phyloP scores from a whole-genome alignment of 2,888 invertebrate genomes.

The Ormyrus thymus region DNA sequence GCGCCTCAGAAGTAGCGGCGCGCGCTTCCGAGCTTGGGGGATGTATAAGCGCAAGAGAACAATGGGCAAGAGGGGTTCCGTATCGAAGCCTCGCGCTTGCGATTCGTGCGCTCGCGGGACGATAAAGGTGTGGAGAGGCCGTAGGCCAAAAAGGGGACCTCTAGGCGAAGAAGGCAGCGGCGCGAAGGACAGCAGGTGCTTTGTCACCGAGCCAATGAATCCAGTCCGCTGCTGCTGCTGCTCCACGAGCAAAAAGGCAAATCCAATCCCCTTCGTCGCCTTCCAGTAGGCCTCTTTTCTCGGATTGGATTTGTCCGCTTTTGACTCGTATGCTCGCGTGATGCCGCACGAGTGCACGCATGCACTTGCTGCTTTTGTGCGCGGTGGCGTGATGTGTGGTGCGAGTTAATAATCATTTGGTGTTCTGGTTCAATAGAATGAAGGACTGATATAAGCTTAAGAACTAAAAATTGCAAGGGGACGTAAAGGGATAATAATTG shows the following conservation, averaged over 20 bases:
- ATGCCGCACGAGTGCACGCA: no score
- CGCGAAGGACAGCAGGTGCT: slow-evolving; percentile 72
- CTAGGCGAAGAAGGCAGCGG: slow-evolving; percentile 59
- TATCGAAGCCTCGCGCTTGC: slow-evolving; percentile 60
- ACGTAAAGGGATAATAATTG: no score
- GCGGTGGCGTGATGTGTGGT: no score
- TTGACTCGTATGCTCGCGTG: no score
- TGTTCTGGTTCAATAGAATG: no score
- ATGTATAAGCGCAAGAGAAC: slow-evolving; percentile 61
- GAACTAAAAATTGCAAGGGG: no score
- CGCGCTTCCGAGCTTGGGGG: slow-evolving; percentile 20
- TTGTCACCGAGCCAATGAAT: slow-evolving; percentile 73
- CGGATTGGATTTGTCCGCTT: no score
- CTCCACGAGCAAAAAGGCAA: slow-evolving; percentile 1
- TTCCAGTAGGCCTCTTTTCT: no score
- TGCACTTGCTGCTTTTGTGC: no score
- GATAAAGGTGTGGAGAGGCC: slow-evolving; percentile 59
- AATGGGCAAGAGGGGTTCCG: slow-evolving; percentile 66
- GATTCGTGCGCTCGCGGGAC: slow-evolving; percentile 57
- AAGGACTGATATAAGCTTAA: no score
- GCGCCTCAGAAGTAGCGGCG: slow-evolving; percentile 54
- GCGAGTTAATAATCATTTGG: no score
- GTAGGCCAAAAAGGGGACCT: background rate
- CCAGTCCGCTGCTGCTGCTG: slow-evolving; percentile 60
- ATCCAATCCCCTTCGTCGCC: background rate